Base-by-base conservation (phyloP, 1,140 invertebrate genomes). In the Cydia splendana region DNA sequence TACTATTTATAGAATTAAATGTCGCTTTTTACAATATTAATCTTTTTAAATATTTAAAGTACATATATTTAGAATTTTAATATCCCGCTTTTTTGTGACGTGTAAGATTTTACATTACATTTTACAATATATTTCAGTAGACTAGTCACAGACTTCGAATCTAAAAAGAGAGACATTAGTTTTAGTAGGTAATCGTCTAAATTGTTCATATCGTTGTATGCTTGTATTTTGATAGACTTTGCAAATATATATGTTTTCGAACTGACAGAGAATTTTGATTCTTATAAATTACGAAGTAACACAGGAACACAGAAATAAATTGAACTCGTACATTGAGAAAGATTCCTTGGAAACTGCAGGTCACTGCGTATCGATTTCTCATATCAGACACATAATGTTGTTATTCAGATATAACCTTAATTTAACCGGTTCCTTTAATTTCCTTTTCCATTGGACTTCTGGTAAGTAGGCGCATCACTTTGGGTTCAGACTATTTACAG, bases 1-100 rank as follows among this genome's bases (percentile, higher is more conserved):
- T 87, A 85, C 76, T 73, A 82, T 84, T 84, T 84, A 85, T 80
- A 38, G 81, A 88, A 82, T 86, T 82, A 85, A 81, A 81, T 85
- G 79, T 83, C 81, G 75, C 30, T 90, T 89, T 90, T 79, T 90
- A 91, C 84, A 87, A 78, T 86, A 81, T 79, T 80, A 77, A 38
- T 78, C 78, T 75, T 76, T 73, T 78, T 75, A 81, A 75, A 78
- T 80, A 82, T 75, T 81, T 77, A 78, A 81, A 83, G 76, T 78
- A 82, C 81, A 84, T 71, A 75, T 81, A 88, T 86, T 88, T 88
- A 86, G 86, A 87, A 87, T 87, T 83, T 83, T 81, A 78, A 76
- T 79, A 78, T 81, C 81, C 82, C 45, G 42, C 18, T 65, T 80
- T 80, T 74, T 18, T 76, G 84, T 83, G 78, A 85, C 81, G 79